A percentile compares a stretch with the other conserved stretches of the same genome.
Evolutionary conservation across 2,797 vertebrate genomes (phyloP).

Genomic region (Apogon hyalosoma): DNA sequence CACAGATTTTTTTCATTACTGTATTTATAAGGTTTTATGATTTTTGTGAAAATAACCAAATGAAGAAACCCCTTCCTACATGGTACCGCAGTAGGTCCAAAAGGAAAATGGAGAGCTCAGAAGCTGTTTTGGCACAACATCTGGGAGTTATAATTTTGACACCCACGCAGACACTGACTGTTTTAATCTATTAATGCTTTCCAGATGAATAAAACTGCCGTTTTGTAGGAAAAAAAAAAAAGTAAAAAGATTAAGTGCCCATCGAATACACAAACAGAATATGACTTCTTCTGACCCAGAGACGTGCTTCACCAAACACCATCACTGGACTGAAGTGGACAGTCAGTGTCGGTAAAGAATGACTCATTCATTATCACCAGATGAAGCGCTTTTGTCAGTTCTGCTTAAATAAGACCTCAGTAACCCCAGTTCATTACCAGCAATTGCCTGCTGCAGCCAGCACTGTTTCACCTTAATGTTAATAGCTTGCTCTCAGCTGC

Average conservation of each 20-base stretch:
- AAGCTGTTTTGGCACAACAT: not conserved
- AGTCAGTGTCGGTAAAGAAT: constrained; percentile 5
- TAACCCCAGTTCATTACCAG: constrained; percentile 20
- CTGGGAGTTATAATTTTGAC: constrained; percentile 2
- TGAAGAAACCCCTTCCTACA: constrained; percentile 14
- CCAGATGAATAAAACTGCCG: constrained; percentile 4
- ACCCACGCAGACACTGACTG: not conserved
- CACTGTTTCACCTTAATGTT: constrained; percentile 8
- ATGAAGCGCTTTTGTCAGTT: constrained; percentile 1
- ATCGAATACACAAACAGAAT: not conserved
- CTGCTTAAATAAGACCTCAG: constrained; percentile 25
- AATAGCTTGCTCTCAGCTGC: constrained; percentile 14
- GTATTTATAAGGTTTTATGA: constrained; percentile 3
- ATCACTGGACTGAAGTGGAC: not conserved
- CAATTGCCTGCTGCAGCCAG: constrained; percentile 19
- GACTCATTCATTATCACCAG: constrained; percentile 14
- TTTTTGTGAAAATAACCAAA: not conserved
- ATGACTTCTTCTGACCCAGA: not conserved
- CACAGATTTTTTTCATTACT: not conserved
- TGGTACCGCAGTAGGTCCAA: constrained; percentile 7
- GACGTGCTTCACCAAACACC: not conserved
- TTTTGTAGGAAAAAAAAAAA: not conserved
- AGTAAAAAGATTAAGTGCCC: not conserved
- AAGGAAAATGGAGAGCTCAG: constrained; percentile 2
- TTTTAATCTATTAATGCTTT: constrained; percentile 4